A percentile compares a stretch with the other conserved stretches of the same genome.
Conservation (phyloP, 2,113 vertebrate genomes). For the Rhynchopsitta pachyrhyncha region DNA sequence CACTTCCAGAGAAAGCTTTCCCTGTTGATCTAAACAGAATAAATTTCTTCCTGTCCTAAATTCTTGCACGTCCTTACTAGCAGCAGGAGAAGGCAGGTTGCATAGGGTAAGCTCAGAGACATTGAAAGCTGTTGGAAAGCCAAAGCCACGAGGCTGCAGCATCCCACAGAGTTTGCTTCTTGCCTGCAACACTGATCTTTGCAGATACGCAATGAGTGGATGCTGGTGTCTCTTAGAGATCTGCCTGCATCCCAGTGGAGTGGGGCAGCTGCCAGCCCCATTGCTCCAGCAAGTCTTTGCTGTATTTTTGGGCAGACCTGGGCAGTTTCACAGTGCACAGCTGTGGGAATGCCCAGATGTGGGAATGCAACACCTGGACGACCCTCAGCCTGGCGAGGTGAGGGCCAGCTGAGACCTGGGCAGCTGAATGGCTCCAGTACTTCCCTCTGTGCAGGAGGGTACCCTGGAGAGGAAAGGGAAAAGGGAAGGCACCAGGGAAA, state of each 20-base stretch:
- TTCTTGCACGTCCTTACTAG: not conserved
- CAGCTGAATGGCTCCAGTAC: not conserved
- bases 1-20: not conserved
- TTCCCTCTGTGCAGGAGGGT: not conserved
- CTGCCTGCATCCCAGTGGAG: not conserved
- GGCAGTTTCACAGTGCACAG: not conserved
- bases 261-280: not conserved
- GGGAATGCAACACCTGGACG: not conserved
- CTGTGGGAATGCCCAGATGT: not conserved
- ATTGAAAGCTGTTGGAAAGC: not conserved
- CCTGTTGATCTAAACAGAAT: not conserved
- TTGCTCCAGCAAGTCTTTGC: not conserved
- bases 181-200: not conserved
- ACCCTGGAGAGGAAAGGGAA: not conserved
- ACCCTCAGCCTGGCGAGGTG: rapidly evolving
- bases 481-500: not conserved
- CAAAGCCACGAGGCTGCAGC: not conserved
- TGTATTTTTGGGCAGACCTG: not conserved
- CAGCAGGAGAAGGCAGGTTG: not conserved
- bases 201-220: rapidly evolving
- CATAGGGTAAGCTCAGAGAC: not conserved
- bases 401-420: not conserved
- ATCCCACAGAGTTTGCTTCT: not conserved
- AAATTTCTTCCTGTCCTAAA: not conserved
- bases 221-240: not conserved